These are phyloP conservation scores for Caranx ignobilis DNA, from an alignment of 2,113 vertebrate genomes.

Conservation along the genomic window DNA sequence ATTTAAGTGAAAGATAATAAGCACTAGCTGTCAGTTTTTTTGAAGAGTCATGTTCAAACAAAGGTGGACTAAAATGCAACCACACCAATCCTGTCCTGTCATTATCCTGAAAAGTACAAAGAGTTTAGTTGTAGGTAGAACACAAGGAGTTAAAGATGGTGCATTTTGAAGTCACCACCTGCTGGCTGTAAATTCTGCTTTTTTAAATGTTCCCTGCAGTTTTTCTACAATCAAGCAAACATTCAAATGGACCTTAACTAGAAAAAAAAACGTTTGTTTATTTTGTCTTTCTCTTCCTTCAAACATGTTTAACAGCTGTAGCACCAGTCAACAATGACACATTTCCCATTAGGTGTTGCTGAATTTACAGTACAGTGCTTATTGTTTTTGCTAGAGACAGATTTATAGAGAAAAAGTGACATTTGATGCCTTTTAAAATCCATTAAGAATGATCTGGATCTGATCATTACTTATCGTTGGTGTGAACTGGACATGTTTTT, in stretches of 20 bases:
- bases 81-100: background rate
- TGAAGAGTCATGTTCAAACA: background rate
- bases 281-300: background rate
- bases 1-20: background rate
- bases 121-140: no score
- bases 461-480: conserved; percentile 6
- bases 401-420: background rate
- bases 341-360: no score
- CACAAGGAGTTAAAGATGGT: no score
- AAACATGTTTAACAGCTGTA: background rate
- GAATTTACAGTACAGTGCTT: no score
- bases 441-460: background rate
- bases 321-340: no score
- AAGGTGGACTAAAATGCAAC: background rate
- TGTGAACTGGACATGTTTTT: background rate
- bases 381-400: background rate
- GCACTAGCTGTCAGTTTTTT: background rate
- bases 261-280: no score
- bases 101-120: background rate
- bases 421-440: background rate
- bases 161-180: no score
- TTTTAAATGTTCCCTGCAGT: no score
- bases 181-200: no score
- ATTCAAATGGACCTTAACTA: no score
- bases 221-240: no score